These are phyloP conservation scores for Achlya flavicornis DNA, from an alignment of 2,888 invertebrate species.

Conservation along the genomic window DNA sequence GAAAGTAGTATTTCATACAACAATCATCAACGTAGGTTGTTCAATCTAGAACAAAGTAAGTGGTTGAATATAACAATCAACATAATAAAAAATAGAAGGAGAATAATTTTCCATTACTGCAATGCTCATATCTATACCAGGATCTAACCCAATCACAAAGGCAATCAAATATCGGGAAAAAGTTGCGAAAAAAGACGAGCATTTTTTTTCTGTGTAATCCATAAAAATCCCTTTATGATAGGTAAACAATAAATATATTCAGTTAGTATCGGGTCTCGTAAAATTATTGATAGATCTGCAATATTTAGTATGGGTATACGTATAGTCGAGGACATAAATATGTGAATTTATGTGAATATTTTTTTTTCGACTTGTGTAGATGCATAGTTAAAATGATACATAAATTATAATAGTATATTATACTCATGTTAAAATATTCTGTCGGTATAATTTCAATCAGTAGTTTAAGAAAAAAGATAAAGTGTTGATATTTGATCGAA, in stretches of 20 bases:
- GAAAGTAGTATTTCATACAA: too few species aligned
- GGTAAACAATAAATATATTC: constrained; percentile 7
- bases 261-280: not conserved
- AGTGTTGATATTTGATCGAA: too few species aligned
- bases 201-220: not conserved
- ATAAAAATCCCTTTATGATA: constrained; percentile 6
- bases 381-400: too few species aligned
- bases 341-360: too few species aligned
- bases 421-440: too few species aligned
- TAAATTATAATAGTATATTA: too few species aligned
- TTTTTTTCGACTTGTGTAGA: too few species aligned
- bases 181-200: not conserved
- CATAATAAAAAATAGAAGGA: not conserved
- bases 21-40: too few species aligned
- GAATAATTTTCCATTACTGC: not conserved
- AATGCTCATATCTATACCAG: not conserved
- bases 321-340: too few species aligned
- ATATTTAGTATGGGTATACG: not conserved
- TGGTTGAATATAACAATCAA: not conserved
- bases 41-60: too few species aligned
- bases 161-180: constrained; percentile 10
- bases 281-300: not conserved
- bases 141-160: constrained; percentile 2
- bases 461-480: too few species aligned
- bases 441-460: too few species aligned